A percentile compares a stretch with the other conserved stretches of the same genome.
These are phyloP conservation scores for Drosophila paranaensis DNA, from an alignment of 2,888 invertebrate genomes.

Conservation along the genomic window DNA sequence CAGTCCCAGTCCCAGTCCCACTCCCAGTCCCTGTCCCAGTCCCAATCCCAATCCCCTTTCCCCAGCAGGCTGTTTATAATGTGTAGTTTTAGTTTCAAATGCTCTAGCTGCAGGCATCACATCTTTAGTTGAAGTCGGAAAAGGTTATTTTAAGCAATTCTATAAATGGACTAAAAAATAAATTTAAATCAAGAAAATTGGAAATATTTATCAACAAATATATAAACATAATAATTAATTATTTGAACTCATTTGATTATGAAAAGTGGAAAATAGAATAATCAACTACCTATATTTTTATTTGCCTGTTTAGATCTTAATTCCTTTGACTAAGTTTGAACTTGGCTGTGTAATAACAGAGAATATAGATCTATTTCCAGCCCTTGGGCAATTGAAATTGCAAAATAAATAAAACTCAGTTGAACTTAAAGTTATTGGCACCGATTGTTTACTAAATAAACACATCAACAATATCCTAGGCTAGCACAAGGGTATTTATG, in stretches of 20 bases:
- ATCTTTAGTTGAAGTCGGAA: background rate
- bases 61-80: conserved; percentile 29
- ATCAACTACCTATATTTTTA: background rate
- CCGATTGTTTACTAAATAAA: conserved; percentile 2
- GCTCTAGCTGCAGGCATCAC: conserved; percentile 1
- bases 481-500: conserved; percentile 34
- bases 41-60: background rate
- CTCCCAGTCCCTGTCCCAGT: conserved; percentile 1
- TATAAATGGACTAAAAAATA: background rate
- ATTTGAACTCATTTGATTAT: background rate
- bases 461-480: background rate
- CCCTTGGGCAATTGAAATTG: background rate
- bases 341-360: background rate
- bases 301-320: background rate
- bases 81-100: conserved; percentile 19
- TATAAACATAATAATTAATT: background rate
- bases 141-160: background rate
- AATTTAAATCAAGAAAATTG: no score
- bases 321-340: background rate
- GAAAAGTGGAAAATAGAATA: no score
- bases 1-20: conserved; percentile 7
- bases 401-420: background rate
- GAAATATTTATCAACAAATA: background rate
- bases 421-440: conserved; percentile 1
- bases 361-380: background rate